Conservation (phyloP, 2,888 invertebrate genomes). For the Hanleya hanleyi region DNA sequence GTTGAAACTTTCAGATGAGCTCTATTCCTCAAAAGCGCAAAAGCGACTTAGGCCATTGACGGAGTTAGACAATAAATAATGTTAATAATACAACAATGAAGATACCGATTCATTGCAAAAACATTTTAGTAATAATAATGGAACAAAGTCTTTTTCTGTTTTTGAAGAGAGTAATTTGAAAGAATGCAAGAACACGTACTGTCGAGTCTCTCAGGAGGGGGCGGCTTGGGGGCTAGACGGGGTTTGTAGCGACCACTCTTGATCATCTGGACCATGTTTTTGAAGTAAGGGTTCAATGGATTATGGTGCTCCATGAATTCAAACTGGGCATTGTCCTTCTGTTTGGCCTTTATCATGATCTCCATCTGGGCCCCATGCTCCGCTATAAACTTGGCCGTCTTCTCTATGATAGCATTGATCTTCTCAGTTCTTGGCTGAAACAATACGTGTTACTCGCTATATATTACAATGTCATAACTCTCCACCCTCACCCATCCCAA, state of each 20-base stretch:
- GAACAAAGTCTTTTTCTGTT: no score
- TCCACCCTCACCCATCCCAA: no score
- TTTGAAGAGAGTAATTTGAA: no score
- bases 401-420: slow-evolving; percentile 94
- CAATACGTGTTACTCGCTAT: slow-evolving; percentile 18
- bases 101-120: no score
- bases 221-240: slow-evolving; percentile 8
- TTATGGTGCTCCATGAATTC: slow-evolving; percentile 92
- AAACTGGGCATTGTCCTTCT: slow-evolving; percentile 93
- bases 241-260: slow-evolving; percentile 69
- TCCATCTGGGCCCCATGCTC: slow-evolving; percentile 98
- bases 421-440: slow-evolving; percentile 88
- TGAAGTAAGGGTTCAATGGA: slow-evolving; percentile 90
- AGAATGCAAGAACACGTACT: slow-evolving; percentile 2
- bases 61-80: no score
- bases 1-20: no score
- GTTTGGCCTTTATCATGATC: slow-evolving; percentile 97
- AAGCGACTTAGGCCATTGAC: no score
- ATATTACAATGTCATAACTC: no score
- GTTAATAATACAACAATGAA: no score
- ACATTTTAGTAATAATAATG: no score
- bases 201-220: slow-evolving; percentile 21
- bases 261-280: slow-evolving; percentile 76
- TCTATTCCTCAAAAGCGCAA: no score
- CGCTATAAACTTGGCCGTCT: slow-evolving; percentile 79